phyloP scores from a whole-genome alignment of 1,140 invertebrate genomes.

The Zaprionus kolodkinae region DNA sequence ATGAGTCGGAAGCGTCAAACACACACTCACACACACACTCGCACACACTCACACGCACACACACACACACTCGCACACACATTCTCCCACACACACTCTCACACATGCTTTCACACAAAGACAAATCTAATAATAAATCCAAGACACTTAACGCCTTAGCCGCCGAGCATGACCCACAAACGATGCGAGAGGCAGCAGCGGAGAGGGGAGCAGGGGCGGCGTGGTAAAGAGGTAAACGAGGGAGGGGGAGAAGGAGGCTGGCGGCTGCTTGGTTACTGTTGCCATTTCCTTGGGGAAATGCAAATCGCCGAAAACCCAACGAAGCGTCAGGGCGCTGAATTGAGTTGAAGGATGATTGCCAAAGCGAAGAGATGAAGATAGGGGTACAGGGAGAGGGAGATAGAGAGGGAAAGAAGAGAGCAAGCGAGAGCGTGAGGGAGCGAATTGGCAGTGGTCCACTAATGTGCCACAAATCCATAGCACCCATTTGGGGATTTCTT shows the following conservation, averaged over 20 bases:
- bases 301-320: constrained; percentile 70
- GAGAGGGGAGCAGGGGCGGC: not conserved
- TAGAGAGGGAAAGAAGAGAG: not conserved
- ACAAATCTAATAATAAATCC: constrained; percentile 82
- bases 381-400: not conserved
- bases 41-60: constrained; percentile 18
- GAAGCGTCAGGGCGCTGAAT: constrained; percentile 63
- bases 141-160: constrained; percentile 80
- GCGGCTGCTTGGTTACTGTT: constrained; percentile 22
- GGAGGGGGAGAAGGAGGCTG: not conserved
- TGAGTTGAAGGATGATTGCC: constrained; percentile 41
- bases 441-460: constrained; percentile 40
- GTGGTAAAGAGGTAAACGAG: not conserved
- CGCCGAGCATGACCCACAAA: constrained; percentile 75
- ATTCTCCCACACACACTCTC: constrained; percentile 9
- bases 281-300: constrained; percentile 50
- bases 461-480: constrained; percentile 62
- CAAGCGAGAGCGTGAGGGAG: constrained; percentile 6
- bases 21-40: constrained; percentile 51
- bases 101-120: constrained; percentile 24
- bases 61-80: constrained; percentile 24
- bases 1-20: constrained; percentile 61
- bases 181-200: not conserved
- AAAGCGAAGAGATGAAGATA: not conserved
- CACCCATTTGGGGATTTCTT: constrained; percentile 61